Evolutionary conservation across 2,113 vertebrate species (phyloP), one percentile per base, ranked within the genome.

Genomic region (Thalassarche chlororhynchos): DNA sequence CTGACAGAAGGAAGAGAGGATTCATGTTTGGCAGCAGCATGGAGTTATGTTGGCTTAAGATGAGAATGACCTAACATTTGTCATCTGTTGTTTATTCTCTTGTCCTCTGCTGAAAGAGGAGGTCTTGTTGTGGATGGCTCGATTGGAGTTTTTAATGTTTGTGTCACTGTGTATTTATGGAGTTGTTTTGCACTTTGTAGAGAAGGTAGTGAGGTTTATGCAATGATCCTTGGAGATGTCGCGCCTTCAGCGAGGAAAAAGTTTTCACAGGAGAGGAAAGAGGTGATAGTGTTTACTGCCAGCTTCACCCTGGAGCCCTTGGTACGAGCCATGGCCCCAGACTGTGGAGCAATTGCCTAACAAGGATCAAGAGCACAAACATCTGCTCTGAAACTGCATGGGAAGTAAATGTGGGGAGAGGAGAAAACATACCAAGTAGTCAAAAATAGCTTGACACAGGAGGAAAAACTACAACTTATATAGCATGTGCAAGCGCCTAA

Each of bases 31-130:
- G 82, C 36, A 40, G 66, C 44, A 88, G 66, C 79, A 21, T 0
- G 0, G 64, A 84, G 29, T 70, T 74, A 29, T 68, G 36, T 10
- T 54, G 60, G 23, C 16, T 60, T 66, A 29, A 89, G 72, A 84
- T 58, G 89, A 69, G 55, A 77, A 51, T 44, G 72, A 68, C 72
- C 87, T 78, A 28, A 38, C 14, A 1, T 84, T 91, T 95, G 61
- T 94, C 87, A 91, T 46, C 80, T 78, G 18, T 58, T 86, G 68
- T 92, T 97, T 89, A 84, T 82, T 87, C 65, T 71, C 46, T 47
- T 83, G 79, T 74, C 58, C 44, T 61, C 76, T 54, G 55, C 68
- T 62, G 46, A 60, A 54, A 24, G 14, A 74, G 52, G 31, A 86
- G 49, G 54, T 40, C 54, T 62, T 32, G 5, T 6, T 49, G 51